Percentiles rank a stretch among this genome's conserved stretches.
These are phyloP conservation scores for Xylophagus ater DNA, from an alignment of 2,888 invertebrate species.

Conservation along the genomic window DNA sequence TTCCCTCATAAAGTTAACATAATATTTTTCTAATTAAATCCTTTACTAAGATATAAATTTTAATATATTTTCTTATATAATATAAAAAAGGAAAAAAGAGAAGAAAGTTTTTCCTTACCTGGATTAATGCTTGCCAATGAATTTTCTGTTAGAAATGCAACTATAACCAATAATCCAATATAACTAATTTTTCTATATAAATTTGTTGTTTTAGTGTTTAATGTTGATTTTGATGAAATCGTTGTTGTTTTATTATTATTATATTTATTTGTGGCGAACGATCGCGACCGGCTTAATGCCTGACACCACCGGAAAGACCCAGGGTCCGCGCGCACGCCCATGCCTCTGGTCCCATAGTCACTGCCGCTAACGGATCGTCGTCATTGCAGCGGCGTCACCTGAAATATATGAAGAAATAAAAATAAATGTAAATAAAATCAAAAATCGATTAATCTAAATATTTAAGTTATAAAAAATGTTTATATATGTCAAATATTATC, in stretches of 20 bases:
- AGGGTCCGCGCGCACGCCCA: slow-evolving; percentile 84
- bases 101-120: slow-evolving; percentile 25
- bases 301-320: slow-evolving; percentile 54
- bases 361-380: slow-evolving; percentile 67
- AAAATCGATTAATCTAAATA: neutral
- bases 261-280: slow-evolving; percentile 32
- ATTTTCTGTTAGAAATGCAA: slow-evolving; percentile 31
- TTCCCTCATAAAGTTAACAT: too few relatives aligned
- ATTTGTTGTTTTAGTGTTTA: slow-evolving; percentile 12
- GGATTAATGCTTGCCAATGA: slow-evolving; percentile 35
- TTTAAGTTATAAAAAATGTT: too few relatives aligned
- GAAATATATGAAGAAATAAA: slow-evolving; percentile 22
- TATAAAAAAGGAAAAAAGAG: too few relatives aligned
- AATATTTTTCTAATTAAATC: too few relatives aligned
- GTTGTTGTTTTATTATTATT: slow-evolving; percentile 5
- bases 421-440: neutral
- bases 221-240: slow-evolving; percentile 9
- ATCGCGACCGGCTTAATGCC: slow-evolving; percentile 50
- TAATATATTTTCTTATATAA: too few relatives aligned
- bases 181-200: slow-evolving; percentile 21
- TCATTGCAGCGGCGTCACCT: slow-evolving; percentile 58
- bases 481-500: slow-evolving; percentile 1
- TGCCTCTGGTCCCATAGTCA: slow-evolving; percentile 81
- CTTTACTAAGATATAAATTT: too few relatives aligned
- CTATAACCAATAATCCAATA: slow-evolving; percentile 28